Conservation (phyloP, 2,113 vertebrate species). For the Leiothrix lutea region DNA sequence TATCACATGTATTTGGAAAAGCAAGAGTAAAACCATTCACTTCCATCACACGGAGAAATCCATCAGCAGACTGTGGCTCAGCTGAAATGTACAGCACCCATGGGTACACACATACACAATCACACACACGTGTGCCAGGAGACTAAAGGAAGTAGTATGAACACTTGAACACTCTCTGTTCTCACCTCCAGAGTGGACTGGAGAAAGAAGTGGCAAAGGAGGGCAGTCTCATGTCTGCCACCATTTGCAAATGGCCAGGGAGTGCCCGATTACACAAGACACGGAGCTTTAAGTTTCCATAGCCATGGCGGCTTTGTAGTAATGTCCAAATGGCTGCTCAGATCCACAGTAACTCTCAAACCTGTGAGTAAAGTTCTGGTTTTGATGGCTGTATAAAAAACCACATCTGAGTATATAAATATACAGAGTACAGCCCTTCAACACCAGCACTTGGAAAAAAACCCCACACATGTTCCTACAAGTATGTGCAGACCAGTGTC, state of each 20-base stretch:
- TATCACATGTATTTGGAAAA: not conserved
- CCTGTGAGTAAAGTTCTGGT: not conserved
- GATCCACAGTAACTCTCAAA: not conserved
- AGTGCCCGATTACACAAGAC: not conserved
- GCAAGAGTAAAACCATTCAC: not conserved
- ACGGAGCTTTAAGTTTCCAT: not conserved
- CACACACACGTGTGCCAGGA: accelerated
- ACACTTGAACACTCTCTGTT: not conserved
- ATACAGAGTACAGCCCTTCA: not conserved
- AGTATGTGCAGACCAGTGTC: accelerated
- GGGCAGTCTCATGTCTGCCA: not conserved
- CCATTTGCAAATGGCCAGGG: not conserved
- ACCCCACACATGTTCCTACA: accelerated
- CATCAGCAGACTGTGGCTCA: accelerated
- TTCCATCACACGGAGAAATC: not conserved
- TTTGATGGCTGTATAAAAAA: not conserved
- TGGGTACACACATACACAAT: accelerated
- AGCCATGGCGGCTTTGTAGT: not conserved
- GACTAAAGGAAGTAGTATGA: not conserved
- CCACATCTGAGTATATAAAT: not conserved
- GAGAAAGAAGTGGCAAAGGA: not conserved
- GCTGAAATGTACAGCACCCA: not conserved
- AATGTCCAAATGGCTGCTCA: not conserved
- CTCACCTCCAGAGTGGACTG: not conserved
- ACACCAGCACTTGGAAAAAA: not conserved